Conservation (phyloP, 2,888 invertebrate genomes). For the Sycophila texana region DNA sequence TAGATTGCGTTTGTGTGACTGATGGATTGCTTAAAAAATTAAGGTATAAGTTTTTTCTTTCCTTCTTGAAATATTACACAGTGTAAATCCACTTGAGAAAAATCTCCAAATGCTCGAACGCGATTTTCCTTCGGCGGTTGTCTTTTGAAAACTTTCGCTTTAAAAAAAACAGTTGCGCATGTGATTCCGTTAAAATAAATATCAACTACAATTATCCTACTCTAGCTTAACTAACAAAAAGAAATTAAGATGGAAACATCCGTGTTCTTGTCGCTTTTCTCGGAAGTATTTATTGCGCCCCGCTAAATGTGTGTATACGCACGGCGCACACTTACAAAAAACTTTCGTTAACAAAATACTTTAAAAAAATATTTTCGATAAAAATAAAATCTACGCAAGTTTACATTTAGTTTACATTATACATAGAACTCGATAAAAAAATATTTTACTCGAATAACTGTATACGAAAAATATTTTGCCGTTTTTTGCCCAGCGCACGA, state of each 20-base stretch:
- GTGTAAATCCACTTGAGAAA: constrained; percentile 60
- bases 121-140: constrained; percentile 4
- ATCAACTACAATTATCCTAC: constrained; percentile 35
- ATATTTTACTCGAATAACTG: not conserved
- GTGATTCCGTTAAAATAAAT: constrained; percentile 49
- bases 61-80: constrained; percentile 60
- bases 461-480: not conserved
- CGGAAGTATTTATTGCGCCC: constrained; percentile 3
- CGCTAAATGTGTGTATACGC: not conserved
- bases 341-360: not conserved
- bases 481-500: too few relatives aligned
- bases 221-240: constrained; percentile 37
- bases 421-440: not conserved
- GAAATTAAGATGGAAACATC: constrained; percentile 33
- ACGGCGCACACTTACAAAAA: not conserved
- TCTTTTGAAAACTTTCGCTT: constrained; percentile 18
- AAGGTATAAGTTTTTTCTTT: constrained; percentile 59
- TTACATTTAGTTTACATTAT: not conserved
- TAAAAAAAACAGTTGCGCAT: constrained; percentile 34
- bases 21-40: constrained; percentile 62
- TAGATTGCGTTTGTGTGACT: constrained; percentile 63
- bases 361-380: not conserved
- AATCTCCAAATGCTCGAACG: constrained; percentile 22
- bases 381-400: constrained; percentile 3
- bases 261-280: constrained; percentile 29